Conservation (phyloP, 2,888 invertebrate genomes). For the Calameuta filiformis region DNA sequence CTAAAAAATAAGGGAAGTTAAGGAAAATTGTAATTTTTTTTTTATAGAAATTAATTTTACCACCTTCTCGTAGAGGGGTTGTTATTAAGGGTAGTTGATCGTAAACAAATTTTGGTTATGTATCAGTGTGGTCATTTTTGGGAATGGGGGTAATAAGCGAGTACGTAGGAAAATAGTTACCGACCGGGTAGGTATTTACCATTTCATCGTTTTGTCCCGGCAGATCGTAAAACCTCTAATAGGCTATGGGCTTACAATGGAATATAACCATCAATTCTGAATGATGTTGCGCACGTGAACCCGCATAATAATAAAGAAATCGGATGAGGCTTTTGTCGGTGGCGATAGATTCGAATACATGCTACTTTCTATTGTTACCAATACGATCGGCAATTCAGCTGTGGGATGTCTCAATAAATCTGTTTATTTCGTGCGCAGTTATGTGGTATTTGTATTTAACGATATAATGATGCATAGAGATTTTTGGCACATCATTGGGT, state of each 20-base stretch:
- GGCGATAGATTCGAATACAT: neutral
- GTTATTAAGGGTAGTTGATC: neutral
- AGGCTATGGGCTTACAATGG: slow-evolving; percentile 51
- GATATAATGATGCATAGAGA: neutral
- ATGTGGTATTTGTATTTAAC: neutral
- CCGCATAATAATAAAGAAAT: slow-evolving; percentile 53
- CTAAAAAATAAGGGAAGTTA: neutral
- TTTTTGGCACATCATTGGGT: no score
- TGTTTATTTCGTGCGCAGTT: neutral
- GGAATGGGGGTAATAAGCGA: neutral
- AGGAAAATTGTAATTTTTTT: neutral
- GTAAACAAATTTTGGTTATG: neutral
- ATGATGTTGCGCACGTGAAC: slow-evolving; percentile 58
- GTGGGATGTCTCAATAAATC: neutral
- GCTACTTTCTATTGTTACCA: neutral
- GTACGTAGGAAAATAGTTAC: slow-evolving; percentile 3
- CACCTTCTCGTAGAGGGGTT: neutral
- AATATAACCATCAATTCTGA: slow-evolving; percentile 57
- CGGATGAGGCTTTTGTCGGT: slow-evolving; percentile 21
- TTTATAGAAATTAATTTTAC: neutral
- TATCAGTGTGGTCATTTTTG: neutral
- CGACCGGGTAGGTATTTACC: slow-evolving; percentile 37
- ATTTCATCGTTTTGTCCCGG: slow-evolving; percentile 39
- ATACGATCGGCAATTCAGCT: neutral
- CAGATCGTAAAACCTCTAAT: slow-evolving; percentile 50